Evolutionary conservation across 2,888 invertebrate genomes (phyloP).

Genomic region (Mechanitis mazaeus): DNA sequence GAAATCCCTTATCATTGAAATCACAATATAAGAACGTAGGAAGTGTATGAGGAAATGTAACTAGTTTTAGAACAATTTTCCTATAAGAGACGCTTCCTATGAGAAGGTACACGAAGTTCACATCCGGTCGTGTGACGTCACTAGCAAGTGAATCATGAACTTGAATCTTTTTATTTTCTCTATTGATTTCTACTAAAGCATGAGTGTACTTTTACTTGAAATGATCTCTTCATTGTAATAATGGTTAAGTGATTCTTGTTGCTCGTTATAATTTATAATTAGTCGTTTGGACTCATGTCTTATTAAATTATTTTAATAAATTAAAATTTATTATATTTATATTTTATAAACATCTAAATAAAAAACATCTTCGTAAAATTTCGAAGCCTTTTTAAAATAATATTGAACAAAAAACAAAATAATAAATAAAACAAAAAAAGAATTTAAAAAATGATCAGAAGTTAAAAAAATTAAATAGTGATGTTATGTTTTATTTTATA

Average conservation of each 20-base stretch:
- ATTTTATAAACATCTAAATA: too few species aligned
- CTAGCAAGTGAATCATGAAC: slow-evolving; percentile 10
- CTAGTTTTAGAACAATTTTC: slow-evolving; percentile 36
- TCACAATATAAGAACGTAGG: slow-evolving; percentile 25
- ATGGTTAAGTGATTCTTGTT: background rate
- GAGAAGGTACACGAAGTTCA: slow-evolving; percentile 15
- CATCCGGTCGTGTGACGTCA: slow-evolving; percentile 25
- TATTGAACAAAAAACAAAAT: too few species aligned
- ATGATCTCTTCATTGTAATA: background rate
- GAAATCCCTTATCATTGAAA: slow-evolving; percentile 20
- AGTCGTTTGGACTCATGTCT: too few species aligned
- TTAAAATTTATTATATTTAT: too few species aligned
- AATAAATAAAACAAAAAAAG: too few species aligned
- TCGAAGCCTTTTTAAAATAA: too few species aligned
- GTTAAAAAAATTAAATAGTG: too few species aligned
- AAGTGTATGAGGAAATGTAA: slow-evolving; percentile 37
- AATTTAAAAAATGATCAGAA: too few species aligned
- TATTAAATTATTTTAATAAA: too few species aligned
- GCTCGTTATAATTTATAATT: background rate
- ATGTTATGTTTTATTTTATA: too few species aligned
- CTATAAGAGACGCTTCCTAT: slow-evolving; percentile 32
- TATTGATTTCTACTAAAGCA: slow-evolving; percentile 10
- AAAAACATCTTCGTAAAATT: too few species aligned
- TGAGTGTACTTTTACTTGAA: slow-evolving; percentile 4
- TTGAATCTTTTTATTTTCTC: background rate